These are phyloP conservation scores for Microplitis deprimator DNA, from an alignment of 2,888 invertebrate genomes.

Conservation along the genomic window DNA sequence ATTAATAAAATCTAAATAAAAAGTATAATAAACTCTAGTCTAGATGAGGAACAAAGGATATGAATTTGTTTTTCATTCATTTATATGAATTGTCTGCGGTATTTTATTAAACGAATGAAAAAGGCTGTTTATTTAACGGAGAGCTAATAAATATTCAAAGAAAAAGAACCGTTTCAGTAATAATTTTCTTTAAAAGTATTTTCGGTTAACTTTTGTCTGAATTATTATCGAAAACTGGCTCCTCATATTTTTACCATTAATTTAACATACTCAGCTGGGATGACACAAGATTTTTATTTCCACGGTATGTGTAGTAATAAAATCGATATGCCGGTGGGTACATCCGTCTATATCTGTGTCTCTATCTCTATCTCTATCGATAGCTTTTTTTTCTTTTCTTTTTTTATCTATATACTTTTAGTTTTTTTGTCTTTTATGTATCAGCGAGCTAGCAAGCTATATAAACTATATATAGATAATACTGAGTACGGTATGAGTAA, in stretches of 20 bases:
- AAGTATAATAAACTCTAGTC: not conserved
- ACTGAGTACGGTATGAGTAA: no score
- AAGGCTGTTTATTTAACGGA: not conserved
- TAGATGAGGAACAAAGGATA: not conserved
- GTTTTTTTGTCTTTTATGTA: not conserved
- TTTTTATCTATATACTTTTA: not conserved
- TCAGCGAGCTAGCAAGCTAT: not conserved
- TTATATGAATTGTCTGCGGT: not conserved
- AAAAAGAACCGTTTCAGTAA: not conserved
- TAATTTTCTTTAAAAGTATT: not conserved
- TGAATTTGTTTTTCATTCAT: not conserved
- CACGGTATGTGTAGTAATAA: not conserved
- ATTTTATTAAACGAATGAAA: not conserved
- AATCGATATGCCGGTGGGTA: not conserved
- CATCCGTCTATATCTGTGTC: not conserved
- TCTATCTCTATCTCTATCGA: not conserved
- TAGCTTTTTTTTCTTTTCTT: not conserved
- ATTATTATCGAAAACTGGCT: not conserved
- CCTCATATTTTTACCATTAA: not conserved
- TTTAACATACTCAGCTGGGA: not conserved
- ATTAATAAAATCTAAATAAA: slow-evolving; percentile 19
- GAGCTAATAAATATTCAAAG: not conserved
- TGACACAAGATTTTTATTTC: not conserved
- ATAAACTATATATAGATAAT: slow-evolving; percentile 5
- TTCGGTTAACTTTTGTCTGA: not conserved